These are phyloP conservation scores for Stratiomys singularior DNA, from an alignment of 2,888 invertebrate species.

Conservation along the genomic window DNA sequence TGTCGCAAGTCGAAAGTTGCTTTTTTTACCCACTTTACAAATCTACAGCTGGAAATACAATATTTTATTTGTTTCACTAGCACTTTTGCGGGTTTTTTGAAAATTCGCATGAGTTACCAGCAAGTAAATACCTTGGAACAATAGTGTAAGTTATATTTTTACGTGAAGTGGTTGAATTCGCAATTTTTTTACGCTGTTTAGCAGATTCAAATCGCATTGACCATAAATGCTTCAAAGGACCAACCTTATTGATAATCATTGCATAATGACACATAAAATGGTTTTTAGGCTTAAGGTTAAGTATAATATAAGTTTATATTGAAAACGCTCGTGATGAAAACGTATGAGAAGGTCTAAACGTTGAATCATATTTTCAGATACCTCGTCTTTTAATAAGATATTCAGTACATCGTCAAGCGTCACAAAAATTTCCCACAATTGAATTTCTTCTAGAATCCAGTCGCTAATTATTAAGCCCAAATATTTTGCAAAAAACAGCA, in stretches of 20 bases:
- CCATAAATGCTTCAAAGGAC: conserved; percentile 31
- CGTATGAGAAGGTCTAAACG: background rate
- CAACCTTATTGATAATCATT: conserved; percentile 27
- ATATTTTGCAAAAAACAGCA: background rate
- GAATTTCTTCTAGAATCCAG: conserved; percentile 2
- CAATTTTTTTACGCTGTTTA: conserved; percentile 6
- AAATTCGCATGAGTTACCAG: background rate
- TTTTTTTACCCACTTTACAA: background rate
- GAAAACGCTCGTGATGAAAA: background rate
- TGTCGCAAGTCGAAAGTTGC: background rate
- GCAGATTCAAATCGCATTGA: conserved; percentile 30
- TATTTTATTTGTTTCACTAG: no score
- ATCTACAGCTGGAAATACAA: no score
- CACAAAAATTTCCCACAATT: background rate
- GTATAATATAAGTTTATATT: background rate
- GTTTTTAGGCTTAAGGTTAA: conserved; percentile 24
- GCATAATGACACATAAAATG: conserved; percentile 40
- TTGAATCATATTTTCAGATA: background rate
- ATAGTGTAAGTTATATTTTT: conserved; percentile 12
- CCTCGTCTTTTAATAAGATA: background rate
- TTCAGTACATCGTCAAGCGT: background rate
- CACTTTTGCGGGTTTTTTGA: no score
- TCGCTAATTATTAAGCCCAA: conserved; percentile 3
- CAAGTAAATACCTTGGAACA: background rate
- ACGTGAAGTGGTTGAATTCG: background rate